A percentile compares a stretch with the other conserved stretches of the same genome.
Conservation (phyloP, 2,888 invertebrate species). For the Acleris laterana region DNA sequence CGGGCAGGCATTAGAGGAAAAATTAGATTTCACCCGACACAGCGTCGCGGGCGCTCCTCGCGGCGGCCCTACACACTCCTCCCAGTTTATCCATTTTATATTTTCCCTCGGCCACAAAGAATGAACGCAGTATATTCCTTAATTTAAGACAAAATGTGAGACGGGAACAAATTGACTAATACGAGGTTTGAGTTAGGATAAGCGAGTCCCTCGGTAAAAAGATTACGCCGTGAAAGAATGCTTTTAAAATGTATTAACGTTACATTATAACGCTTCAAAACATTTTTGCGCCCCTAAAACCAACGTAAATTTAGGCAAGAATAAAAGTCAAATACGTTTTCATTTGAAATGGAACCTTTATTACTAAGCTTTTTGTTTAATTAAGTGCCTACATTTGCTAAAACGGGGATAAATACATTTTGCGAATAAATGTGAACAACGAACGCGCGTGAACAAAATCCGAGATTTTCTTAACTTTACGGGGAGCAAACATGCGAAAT, state of each 20-base stretch:
- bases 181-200: constrained; percentile 33
- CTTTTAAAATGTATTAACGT: constrained; percentile 35
- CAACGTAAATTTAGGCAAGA: constrained; percentile 2
- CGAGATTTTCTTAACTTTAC: constrained; percentile 21
- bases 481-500: constrained; percentile 28
- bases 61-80: constrained; percentile 62
- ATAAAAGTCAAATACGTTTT: constrained; percentile 20
- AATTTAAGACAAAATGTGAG: constrained; percentile 53
- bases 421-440: constrained; percentile 14
- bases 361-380: constrained; percentile 20
- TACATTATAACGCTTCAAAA: constrained; percentile 25
- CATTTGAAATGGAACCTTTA: constrained; percentile 10
- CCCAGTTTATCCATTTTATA: constrained; percentile 68
- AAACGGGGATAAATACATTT: constrained; percentile 21
- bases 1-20: constrained; percentile 72
- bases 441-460: constrained; percentile 13
- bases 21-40: constrained; percentile 80
- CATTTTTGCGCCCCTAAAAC: constrained; percentile 16
- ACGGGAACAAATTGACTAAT: constrained; percentile 43
- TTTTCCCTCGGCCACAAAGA: constrained; percentile 57
- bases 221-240: constrained; percentile 29
- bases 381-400: constrained; percentile 25
- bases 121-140: constrained; percentile 59
- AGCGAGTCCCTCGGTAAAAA: constrained; percentile 35
- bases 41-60: constrained; percentile 57